Percentiles rank a stretch among this genome's conserved stretches.
phyloP scores from a whole-genome alignment of 2,797 vertebrate genomes.

The Notoglanidium macrostoma region DNA sequence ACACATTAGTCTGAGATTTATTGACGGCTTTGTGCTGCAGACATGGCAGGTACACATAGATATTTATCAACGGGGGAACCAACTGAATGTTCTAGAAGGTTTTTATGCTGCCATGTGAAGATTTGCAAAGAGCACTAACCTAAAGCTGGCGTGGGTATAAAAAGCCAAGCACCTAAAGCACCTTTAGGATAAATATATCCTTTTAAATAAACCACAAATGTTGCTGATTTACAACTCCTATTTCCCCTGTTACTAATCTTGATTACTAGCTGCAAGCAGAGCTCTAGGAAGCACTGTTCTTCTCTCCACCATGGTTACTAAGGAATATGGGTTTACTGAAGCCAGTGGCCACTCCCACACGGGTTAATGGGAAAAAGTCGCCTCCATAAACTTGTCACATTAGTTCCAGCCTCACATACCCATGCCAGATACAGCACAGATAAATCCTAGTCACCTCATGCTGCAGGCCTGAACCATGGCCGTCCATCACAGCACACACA shows the following conservation, averaged over 20 bases:
- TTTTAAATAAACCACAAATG: constrained; percentile 12
- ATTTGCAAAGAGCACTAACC: not conserved
- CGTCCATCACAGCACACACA: constrained; percentile 42
- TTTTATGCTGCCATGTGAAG: constrained; percentile 10
- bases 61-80: constrained; percentile 65
- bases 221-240: not conserved
- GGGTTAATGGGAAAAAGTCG: constrained; percentile 55
- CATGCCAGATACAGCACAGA: constrained; percentile 59
- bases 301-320: constrained; percentile 34
- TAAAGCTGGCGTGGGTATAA: not conserved
- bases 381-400: constrained; percentile 61
- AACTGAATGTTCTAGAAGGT: constrained; percentile 37
- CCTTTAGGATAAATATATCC: not conserved
- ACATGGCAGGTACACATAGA: constrained; percentile 74
- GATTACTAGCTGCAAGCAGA: not conserved
- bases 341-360: constrained; percentile 48
- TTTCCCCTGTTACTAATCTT: constrained; percentile 1
- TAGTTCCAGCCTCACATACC: constrained; percentile 51
- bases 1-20: constrained; percentile 77
- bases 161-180: not conserved
- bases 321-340: constrained; percentile 34
- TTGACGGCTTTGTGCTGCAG: constrained; percentile 71
- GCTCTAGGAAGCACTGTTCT: constrained; percentile 5
- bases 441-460: constrained; percentile 62
- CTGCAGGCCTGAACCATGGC: constrained; percentile 48